Percentiles rank a stretch among this genome's conserved stretches.
Conservation (phyloP, 1,140 invertebrate genomes). For the Bradynema listronoti region DNA sequence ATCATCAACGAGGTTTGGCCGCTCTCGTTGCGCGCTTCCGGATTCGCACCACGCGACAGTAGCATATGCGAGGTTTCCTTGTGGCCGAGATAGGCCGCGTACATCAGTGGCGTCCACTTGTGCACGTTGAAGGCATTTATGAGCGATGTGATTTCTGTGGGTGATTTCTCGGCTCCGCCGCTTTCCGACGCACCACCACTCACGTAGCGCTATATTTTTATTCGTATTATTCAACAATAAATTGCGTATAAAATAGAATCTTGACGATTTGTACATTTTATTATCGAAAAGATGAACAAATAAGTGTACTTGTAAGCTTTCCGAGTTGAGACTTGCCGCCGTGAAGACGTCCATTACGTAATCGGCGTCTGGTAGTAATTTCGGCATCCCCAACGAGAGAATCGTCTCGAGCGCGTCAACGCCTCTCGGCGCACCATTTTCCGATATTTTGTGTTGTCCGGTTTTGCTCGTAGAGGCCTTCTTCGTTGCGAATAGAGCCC, state of each 20-base stretch:
- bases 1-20: slow-evolving; percentile 62
- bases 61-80: slow-evolving; percentile 59
- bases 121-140: slow-evolving; percentile 52
- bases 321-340: slow-evolving; percentile 60
- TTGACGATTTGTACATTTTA: too few relatives aligned
- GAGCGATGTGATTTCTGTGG: too few relatives aligned
- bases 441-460: too few relatives aligned
- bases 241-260: slow-evolving; percentile 7
- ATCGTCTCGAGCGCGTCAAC: slow-evolving; percentile 18
- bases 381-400: slow-evolving; percentile 55
- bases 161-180: too few relatives aligned
- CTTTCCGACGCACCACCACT: neutral
- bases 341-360: slow-evolving; percentile 59
- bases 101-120: slow-evolving; percentile 63
- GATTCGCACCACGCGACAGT: slow-evolving; percentile 58
- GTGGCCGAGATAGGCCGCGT: slow-evolving; percentile 62
- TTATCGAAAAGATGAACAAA: slow-evolving; percentile 12
- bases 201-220: slow-evolving; percentile 3
- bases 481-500: too few relatives aligned
- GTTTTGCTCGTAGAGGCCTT: too few relatives aligned
- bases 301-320: slow-evolving; percentile 47
- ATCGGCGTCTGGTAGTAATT: slow-evolving; percentile 57
- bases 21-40: slow-evolving; percentile 59
- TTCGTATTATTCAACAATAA: slow-evolving; percentile 1
- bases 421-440: too few relatives aligned